Evolutionary conservation across 1,140 invertebrate genomes (phyloP).

Genomic region (Lasioglossum baleicum): DNA sequence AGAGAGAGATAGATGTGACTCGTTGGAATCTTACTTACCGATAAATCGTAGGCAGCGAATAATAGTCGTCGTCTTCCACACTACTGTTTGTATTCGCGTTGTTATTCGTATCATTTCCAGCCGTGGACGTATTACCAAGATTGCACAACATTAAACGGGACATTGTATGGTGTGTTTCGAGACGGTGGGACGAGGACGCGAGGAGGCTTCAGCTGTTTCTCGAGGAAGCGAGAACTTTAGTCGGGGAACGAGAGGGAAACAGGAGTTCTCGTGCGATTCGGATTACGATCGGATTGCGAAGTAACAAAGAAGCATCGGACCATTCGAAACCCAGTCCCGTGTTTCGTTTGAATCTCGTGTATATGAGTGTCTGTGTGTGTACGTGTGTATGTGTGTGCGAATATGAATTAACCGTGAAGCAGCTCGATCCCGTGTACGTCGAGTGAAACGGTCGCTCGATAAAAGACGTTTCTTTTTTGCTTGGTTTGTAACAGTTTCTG

Average conservation of each 20-base stretch:
- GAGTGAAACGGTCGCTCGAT: not conserved
- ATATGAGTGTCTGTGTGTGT: no score
- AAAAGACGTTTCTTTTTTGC: no score
- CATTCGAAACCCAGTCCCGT: not conserved
- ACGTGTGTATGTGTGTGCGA: no score
- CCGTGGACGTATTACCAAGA: conserved; percentile 77
- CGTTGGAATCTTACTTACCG: conserved; percentile 81
- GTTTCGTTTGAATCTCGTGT: not conserved
- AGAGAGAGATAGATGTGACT: not conserved
- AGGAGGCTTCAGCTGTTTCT: not conserved
- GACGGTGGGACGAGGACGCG: no score
- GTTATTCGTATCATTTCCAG: conserved; percentile 84
- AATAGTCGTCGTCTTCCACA: conserved; percentile 85
- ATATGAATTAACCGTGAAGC: no score
- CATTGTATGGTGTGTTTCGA: conserved; percentile 58
- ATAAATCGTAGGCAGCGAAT: conserved; percentile 89
- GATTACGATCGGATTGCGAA: not conserved
- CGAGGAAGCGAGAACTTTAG: not conserved
- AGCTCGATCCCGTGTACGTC: no score
- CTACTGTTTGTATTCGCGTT: conserved; percentile 87
- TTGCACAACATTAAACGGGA: conserved; percentile 78
- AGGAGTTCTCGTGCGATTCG: not conserved
- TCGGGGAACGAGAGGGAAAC: not conserved
- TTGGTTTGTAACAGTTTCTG: not conserved
- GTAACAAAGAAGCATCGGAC: not conserved